These are phyloP conservation scores for Tachysurus vachellii DNA, from an alignment of 2,113 vertebrate genomes.

Conservation along the genomic window DNA sequence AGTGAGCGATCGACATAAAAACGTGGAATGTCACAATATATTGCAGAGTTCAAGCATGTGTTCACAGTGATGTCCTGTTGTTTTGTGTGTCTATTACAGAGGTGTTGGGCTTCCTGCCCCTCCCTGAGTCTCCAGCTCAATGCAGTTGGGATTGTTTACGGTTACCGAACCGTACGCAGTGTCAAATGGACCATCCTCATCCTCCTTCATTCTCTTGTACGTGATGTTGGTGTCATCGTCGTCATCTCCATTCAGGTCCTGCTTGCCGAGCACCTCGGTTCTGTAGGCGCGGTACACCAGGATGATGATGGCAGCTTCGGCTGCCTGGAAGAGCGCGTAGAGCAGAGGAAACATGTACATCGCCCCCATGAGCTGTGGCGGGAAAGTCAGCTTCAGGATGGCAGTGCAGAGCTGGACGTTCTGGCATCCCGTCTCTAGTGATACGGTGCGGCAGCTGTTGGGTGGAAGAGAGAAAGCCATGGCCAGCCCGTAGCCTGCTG, in stretches of 20 bases:
- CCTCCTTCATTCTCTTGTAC: slow-evolving; percentile 90
- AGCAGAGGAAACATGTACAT: slow-evolving; percentile 99
- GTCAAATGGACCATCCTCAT: slow-evolving; percentile 77
- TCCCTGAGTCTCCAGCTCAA: slow-evolving; percentile 74
- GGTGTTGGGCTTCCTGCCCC: slow-evolving; percentile 62
- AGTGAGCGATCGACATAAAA: background rate
- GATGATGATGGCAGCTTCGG: slow-evolving; percentile 91
- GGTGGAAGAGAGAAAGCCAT: slow-evolving; percentile 84
- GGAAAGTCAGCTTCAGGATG: slow-evolving; percentile 95
- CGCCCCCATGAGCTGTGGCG: slow-evolving; percentile 85
- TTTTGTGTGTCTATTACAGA: slow-evolving; percentile 57
- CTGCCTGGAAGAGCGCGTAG: slow-evolving; percentile 92
- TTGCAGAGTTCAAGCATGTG: slow-evolving; percentile 20
- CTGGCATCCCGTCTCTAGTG: slow-evolving; percentile 94
- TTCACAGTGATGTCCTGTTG: background rate
- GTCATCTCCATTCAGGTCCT: slow-evolving; percentile 73
- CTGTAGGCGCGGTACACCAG: slow-evolving; percentile 87
- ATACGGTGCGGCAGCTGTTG: slow-evolving; percentile 86
- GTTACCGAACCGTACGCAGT: slow-evolving; percentile 85
- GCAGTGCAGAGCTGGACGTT: slow-evolving; percentile 97
- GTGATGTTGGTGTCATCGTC: slow-evolving; percentile 85
- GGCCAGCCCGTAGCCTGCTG: slow-evolving; percentile 88
- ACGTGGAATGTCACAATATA: slow-evolving; percentile 23
- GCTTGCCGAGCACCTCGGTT: slow-evolving; percentile 80
- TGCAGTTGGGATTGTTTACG: slow-evolving; percentile 71